Percentiles rank a stretch among this genome's conserved stretches.
These are phyloP conservation scores for Orientallactaga sibirica DNA, from an alignment of 2,797 vertebrate species.

Conservation along the genomic window DNA sequence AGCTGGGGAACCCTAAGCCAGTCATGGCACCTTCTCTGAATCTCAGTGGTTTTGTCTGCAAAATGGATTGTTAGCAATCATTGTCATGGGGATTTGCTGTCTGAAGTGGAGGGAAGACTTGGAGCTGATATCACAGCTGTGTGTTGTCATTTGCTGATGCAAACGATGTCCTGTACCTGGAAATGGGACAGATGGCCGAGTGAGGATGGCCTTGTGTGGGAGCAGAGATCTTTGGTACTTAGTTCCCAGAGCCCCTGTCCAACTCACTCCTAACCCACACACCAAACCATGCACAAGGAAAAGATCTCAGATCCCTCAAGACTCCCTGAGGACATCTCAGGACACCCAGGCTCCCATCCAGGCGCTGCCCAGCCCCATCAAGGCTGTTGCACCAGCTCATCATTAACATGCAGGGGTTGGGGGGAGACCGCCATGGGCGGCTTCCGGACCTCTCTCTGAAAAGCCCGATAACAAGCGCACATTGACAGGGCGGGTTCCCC, in stretches of 20 bases:
- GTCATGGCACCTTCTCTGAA: neutral
- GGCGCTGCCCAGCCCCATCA: slow-evolving; percentile 81
- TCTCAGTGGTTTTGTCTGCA: slow-evolving; percentile 37
- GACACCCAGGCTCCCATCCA: slow-evolving; percentile 84
- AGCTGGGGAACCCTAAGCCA: neutral
- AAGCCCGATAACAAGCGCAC: slow-evolving; percentile 89
- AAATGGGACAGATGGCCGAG: neutral
- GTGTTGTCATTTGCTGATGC: neutral
- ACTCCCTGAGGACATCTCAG: slow-evolving; percentile 73
- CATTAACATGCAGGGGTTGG: slow-evolving; percentile 88
- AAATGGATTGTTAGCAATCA: neutral
- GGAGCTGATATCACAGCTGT: neutral
- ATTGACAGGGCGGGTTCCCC: slow-evolving; percentile 88
- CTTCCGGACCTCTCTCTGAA: slow-evolving; percentile 89
- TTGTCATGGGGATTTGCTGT: neutral
- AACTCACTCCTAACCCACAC: neutral
- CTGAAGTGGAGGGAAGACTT: neutral
- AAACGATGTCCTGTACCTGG: rapidly evolving
- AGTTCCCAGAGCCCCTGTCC: neutral
- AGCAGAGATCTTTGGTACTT: neutral
- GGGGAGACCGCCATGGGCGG: slow-evolving; percentile 85
- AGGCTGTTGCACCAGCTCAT: slow-evolving; percentile 88
- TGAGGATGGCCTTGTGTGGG: neutral
- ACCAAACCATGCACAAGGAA: neutral
- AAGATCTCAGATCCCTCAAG: neutral